phyloP scores from a whole-genome alignment of 2,113 vertebrate species.

The Prunella fulvescens region DNA sequence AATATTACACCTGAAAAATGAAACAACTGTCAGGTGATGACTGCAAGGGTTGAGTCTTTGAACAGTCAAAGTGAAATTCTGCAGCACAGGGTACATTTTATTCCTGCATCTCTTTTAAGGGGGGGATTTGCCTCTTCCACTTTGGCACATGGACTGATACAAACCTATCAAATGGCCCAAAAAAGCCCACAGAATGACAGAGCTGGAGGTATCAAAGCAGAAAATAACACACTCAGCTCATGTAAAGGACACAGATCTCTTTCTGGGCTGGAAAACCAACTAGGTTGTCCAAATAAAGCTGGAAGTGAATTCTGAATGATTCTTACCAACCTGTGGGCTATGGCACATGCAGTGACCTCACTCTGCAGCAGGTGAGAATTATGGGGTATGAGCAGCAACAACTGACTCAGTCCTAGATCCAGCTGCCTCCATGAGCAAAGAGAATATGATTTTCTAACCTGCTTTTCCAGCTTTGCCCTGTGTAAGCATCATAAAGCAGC shows the following conservation, averaged over 20 bases:
- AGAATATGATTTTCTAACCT: background rate
- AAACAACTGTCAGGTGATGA: background rate
- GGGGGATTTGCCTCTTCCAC: background rate
- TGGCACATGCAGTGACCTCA: background rate
- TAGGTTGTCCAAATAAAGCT: background rate
- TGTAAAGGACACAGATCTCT: background rate
- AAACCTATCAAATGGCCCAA: background rate
- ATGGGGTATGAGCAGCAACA: accelerated
- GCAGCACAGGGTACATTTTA: background rate
- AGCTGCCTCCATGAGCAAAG: background rate
- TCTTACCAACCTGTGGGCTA: background rate
- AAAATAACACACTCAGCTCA: background rate
- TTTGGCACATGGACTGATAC: background rate
- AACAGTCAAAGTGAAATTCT: background rate
- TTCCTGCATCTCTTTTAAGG: background rate
- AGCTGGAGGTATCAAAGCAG: background rate
- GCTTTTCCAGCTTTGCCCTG: background rate
- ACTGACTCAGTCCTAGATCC: background rate
- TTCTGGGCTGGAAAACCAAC: background rate
- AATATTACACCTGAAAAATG: conserved; percentile 81
- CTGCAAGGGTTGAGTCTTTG: background rate
- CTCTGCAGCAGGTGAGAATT: background rate
- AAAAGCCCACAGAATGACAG: background rate
- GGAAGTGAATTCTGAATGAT: background rate
- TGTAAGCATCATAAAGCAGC: background rate